phyloP scores from a whole-genome alignment of 2,797 vertebrate genomes.

The Acanthurus leucopareius region DNA sequence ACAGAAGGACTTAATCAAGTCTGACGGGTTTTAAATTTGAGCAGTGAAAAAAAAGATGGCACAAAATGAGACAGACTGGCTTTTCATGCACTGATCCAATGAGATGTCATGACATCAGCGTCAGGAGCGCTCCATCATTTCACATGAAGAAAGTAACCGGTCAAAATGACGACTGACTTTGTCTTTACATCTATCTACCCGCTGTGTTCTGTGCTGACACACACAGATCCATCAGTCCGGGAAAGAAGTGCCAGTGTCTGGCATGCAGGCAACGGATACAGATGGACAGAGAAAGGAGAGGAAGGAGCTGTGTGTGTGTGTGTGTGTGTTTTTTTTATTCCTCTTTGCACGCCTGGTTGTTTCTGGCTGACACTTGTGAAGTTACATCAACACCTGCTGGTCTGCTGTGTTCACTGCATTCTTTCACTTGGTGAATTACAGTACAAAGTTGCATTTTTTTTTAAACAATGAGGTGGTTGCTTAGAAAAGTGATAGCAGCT shows the following conservation, averaged over 20 bases:
- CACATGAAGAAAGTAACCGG: slow-evolving; percentile 25
- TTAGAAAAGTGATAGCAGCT: neutral
- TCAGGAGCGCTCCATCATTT: slow-evolving; percentile 8
- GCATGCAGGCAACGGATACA: slow-evolving; percentile 32
- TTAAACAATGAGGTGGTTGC: neutral
- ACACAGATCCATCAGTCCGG: slow-evolving; percentile 40
- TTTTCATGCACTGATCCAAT: slow-evolving; percentile 1
- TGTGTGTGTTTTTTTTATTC: neutral
- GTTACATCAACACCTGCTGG: slow-evolving; percentile 51
- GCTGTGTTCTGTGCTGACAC: slow-evolving; percentile 24
- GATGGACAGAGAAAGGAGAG: slow-evolving; percentile 21
- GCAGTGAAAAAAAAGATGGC: neutral
- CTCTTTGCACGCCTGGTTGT: slow-evolving; percentile 14
- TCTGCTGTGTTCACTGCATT: slow-evolving; percentile 28
- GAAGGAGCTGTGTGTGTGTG: neutral
- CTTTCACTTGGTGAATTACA: neutral
- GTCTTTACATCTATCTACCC: slow-evolving; percentile 35
- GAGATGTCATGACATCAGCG: neutral
- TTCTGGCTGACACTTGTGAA: slow-evolving; percentile 30
- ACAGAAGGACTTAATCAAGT: neutral
- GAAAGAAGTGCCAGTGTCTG: slow-evolving; percentile 16
- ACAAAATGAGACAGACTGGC: neutral
- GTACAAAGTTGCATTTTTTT: neutral
- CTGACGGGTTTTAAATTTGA: neutral
- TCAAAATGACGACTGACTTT: slow-evolving; percentile 48